Evolutionary conservation across 1,140 invertebrate genomes (phyloP), one percentile per base, ranked within the genome.

Genomic region (Alviniconcha marisindica): DNA sequence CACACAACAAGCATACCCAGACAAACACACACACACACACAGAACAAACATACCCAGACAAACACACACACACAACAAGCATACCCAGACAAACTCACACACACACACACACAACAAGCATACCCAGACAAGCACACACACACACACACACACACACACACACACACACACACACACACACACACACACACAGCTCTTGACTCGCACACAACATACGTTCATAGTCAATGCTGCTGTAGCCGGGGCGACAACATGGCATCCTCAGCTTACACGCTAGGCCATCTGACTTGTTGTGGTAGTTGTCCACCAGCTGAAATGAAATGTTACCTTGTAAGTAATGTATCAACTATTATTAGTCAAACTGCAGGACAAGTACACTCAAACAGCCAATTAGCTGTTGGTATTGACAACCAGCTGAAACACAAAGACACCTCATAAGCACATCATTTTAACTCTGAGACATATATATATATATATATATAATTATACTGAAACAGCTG

Each of bases 261-360:
- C 84, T 88, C 24, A 93, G 84, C 85, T 91, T 92, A 85, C 92
- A 92, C 2, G 92, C 83, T 48, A 93, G 87, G 33, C 93, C 93
- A 86, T 93, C 93, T 73, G 88, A 83, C 81, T 92, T 92, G 84
- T 92, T 92, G 84, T 93, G 92, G 82, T 93, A 93, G 83, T 93
- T 91, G 77, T 93, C 93, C 56, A 93, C 88, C 84, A 93, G 83
- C 92, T 93, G 84, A 63, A 87, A 56, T 15, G 51, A 56, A 56
- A 56, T 2, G n/a, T 1, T 3, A 56, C n/a, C n/a, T n/a, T n/a
- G n/a, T n/a, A n/a, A n/a, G n/a, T n/a, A n/a, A n/a, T n/a, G n/a
- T n/a, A n/a, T n/a, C n/a, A n/a, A n/a, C n/a, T n/a, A n/a, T n/a
- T n/a, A n/a, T n/a, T n/a, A n/a, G n/a, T n/a, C n/a, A n/a, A n/a